These are phyloP conservation scores for Ellobius talpinus DNA, from an alignment of 2,113 vertebrate genomes.

Conservation along the genomic window DNA sequence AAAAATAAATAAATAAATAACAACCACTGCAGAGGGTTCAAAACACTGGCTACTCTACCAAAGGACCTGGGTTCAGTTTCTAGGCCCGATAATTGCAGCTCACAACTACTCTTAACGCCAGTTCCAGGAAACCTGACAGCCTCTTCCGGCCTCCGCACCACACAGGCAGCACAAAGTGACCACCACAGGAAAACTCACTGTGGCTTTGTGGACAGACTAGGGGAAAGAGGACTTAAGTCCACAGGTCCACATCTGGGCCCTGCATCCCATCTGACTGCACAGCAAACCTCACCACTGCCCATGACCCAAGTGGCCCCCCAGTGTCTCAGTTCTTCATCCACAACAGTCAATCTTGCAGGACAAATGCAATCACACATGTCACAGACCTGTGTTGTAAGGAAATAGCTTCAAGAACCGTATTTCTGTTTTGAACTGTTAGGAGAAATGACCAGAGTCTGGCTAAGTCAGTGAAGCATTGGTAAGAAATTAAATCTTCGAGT, in stretches of 20 bases:
- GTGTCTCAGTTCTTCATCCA: accelerated
- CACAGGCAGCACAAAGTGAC: not conserved
- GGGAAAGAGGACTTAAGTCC: not conserved
- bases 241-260: not conserved
- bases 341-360: not conserved
- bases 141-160: not conserved
- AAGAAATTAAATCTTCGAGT: slow-evolving; percentile 7
- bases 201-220: not conserved
- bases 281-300: not conserved
- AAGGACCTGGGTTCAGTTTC: not conserved
- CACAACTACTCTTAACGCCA: not conserved
- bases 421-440: slow-evolving; percentile 38
- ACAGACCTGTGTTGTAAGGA: not conserved
- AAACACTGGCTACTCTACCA: not conserved
- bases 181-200: not conserved
- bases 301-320: not conserved
- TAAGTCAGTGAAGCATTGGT: not conserved
- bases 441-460: slow-evolving; percentile 11
- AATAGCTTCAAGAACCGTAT: slow-evolving; percentile 17
- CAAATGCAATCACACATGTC: not conserved
- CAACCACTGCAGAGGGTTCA: not conserved
- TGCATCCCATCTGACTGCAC: not conserved
- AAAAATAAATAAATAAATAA: not conserved
- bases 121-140: not conserved
- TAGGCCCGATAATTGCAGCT: not conserved